Evolutionary conservation across 2,113 vertebrate genomes (phyloP), one percentile per base, ranked within the genome.

Genomic region (Zosterops borbonicus): DNA sequence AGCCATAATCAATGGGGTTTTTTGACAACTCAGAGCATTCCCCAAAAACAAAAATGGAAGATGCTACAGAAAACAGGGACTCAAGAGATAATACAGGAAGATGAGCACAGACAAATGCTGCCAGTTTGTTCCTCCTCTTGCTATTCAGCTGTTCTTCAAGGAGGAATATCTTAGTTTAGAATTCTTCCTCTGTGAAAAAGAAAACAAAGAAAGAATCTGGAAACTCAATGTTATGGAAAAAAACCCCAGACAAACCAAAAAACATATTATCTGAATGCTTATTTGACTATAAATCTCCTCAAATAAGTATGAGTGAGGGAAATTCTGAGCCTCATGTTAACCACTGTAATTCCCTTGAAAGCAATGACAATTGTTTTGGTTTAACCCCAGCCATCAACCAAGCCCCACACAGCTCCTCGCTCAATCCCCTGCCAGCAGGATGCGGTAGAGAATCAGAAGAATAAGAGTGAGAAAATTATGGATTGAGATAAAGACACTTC

Each of bases 51-150:
- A 92, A 94, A 94, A 71, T 5, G 29, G 58, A 75, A 75, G 33
- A 74, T 39, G 87, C 67, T 33, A 92, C 9, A 88, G 16, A 75
- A 80, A 92, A 52, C 55, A 56, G n/a, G 64, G 9, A 58, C 55
- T 33, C 73, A 71, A 90, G 65, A 80, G 74, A 93, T 91, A 94
- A 91, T 89, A 89, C 96, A 97, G 70, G 50, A 42, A 91, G 58
- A 70, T 68, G 93, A 94, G 28, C 58, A 69, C 15, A 63, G 70
- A 91, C 21, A 89, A 97, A 91, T 67, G 71, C 71, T 86, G 50
- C 53, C 58, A 94, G 39, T 92, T 94, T 92, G 24, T 74, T 92
- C 41, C 41, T 69, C 24, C 83, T 90, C 52, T 55, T 95, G 31
- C 56, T 91, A 63, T 67, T 96, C 67, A 92, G 25, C 69, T 90